Evolutionary conservation across 2,113 vertebrate species (phyloP), one percentile per base, ranked within the genome.

Genomic region (Bambusicola thoracicus): DNA sequence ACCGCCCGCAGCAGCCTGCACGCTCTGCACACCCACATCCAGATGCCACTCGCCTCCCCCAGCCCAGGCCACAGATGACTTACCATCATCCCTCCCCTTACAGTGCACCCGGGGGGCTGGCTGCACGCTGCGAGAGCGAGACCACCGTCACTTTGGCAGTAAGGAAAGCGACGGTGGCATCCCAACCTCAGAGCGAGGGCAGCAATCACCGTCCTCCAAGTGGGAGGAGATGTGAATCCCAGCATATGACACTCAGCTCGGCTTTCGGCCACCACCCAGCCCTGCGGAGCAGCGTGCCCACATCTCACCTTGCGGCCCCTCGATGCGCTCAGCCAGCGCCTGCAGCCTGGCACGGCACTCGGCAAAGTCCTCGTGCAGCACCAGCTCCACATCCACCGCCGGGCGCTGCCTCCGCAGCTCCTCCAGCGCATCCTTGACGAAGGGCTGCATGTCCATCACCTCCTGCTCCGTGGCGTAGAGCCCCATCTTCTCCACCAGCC

Each of bases 361-460:
- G 0, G 40, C 14, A 1, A 96, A 96, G 22, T 85, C 22, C 2
- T 72, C 14, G 0, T 53, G 21, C 81, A 38, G 24, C 13, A 53
- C 22, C 44, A 2, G 2, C 46, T 25, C 6, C 55, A 49, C 12
- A 2, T 32, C 30, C 6, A 4, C 44, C 40, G 34, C 63, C 1
- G 82, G 94, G 29, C 83, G 61, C 80, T 94, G 90, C 58, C 34
- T 66, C 13, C 32, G 32, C 74, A 97, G 75, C 41, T 92, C 44
- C 63, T 75, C 3, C 55, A 98, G 90, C 0, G 96, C 95, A 18
- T 34, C 5, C 13, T 40, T 95, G 70, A 98, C 70, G 92, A 97
- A 97, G 76, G 46, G 32, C 9, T 97, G 96, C 96, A 98, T 96
- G 82, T 97, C 97, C 90, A 98, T 89, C 88, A 98, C 91, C 90